A percentile compares a stretch with the other conserved stretches of the same genome.
phyloP scores from a whole-genome alignment of 1,140 invertebrate species.

The Trachymyrmex septentrionalis region DNA sequence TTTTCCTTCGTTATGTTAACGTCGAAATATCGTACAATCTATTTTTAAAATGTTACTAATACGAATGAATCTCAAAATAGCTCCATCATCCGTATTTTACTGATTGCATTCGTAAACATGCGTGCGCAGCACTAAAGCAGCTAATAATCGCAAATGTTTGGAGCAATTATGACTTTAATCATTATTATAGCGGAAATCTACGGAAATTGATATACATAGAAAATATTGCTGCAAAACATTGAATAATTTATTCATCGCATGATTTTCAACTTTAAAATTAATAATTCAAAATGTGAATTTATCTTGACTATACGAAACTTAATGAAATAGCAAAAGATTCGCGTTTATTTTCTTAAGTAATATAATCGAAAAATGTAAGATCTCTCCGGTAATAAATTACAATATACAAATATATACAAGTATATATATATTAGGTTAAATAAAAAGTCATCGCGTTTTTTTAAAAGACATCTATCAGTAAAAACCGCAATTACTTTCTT shows the following conservation, averaged over 20 bases:
- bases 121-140: background rate
- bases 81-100: background rate
- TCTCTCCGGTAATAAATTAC: too few relatives aligned
- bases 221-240: constrained; percentile 5
- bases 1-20: constrained; percentile 56
- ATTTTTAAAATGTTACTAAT: constrained; percentile 13
- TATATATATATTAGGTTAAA: too few relatives aligned
- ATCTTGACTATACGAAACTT: background rate
- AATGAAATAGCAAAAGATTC: background rate
- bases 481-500: too few relatives aligned
- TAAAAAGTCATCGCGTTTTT: too few relatives aligned
- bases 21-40: constrained; percentile 40
- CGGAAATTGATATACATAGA: background rate
- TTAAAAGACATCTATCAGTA: too few relatives aligned
- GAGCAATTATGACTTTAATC: background rate
- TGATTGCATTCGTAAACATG: constrained; percentile 55
- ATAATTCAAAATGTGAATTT: background rate
- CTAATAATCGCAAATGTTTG: background rate
- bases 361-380: background rate
- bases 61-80: constrained; percentile 33
- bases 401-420: background rate
- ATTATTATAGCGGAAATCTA: background rate
- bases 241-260: background rate
- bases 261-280: background rate
- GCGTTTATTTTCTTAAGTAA: background rate